Base-by-base conservation (phyloP, 2,888 invertebrate genomes). In the Blomia tropicalis region DNA sequence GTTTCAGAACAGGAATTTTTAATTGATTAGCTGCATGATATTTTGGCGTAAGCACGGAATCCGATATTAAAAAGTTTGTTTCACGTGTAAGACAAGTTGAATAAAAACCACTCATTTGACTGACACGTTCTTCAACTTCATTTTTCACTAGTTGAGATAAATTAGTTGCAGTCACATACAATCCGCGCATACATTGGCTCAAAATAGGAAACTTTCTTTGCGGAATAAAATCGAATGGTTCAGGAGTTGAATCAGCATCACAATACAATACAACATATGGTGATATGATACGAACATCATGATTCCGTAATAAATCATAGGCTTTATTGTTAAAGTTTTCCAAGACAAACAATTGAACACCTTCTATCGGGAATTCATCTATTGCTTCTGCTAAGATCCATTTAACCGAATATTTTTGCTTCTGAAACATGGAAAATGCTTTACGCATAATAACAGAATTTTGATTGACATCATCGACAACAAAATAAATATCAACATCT, bases 11-110 rank as follows among this genome's bases (percentile, higher is more conserved):
- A 31, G 83, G 82, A 63, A 84, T 79, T 59, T 80, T 79, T 68
- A 76, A 76, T 70, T 81, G 79, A 29, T 79, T 77, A 19, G 87
- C 86, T 73, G 81, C 82, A 63, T 70, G 66, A 65, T 75, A 76
- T 67, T 76, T 76, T 64, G 72, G 71, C 30, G 75, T 74, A 25
- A 74, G 73, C 14, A 74, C 74, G 63, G 71, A 19, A 64, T 72
- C 82, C 1, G 88, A 84, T 2, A 92, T 78, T 23, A 92, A 77
- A 76, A 91, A 89, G 5, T 89, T 91, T 1, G 83, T 82, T 60
- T 79, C 69, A 31, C 71, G 71, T 14, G 72, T 72, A 63, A 76
- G 71, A 59, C 71, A 71, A 59, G 70, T 70, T 25, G 69, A 71
- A 27, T 71, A 71, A 17, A 71, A 69, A 2, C 76, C 77, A 41